Evolutionary conservation across 2,797 vertebrate species (phyloP).

Genomic region (Pseudocheirus occidentalis): DNA sequence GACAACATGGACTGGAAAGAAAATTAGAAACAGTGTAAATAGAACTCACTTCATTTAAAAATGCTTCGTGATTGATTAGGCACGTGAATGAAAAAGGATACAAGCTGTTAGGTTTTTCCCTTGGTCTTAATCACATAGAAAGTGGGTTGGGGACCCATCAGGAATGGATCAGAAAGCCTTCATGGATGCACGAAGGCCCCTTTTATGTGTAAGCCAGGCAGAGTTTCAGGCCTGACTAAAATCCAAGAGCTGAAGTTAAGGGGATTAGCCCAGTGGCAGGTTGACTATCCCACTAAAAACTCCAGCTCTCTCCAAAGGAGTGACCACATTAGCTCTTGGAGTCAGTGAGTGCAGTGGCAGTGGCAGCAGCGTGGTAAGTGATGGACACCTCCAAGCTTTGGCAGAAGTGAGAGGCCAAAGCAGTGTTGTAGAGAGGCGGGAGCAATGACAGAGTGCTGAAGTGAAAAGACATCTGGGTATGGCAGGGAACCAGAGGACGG

Average conservation of each 20-base stretch:
- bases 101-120: neutral
- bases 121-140: neutral
- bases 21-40: neutral
- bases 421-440: neutral
- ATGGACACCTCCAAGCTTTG: neutral
- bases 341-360: neutral
- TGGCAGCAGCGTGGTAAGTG: neutral
- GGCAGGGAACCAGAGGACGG: neutral
- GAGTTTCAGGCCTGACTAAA: neutral
- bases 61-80: neutral
- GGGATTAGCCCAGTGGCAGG: neutral
- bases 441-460: neutral
- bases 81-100: neutral
- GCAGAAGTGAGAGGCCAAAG: neutral
- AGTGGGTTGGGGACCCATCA: neutral
- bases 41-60: neutral
- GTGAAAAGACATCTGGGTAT: neutral
- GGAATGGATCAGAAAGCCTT: neutral
- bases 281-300: neutral
- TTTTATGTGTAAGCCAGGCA: neutral
- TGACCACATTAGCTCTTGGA: neutral
- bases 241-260: neutral
- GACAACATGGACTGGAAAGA: neutral
- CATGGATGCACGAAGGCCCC: neutral
- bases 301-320: neutral